phyloP scores from a whole-genome alignment of 2,888 invertebrate genomes.

The Xylota segnis region DNA sequence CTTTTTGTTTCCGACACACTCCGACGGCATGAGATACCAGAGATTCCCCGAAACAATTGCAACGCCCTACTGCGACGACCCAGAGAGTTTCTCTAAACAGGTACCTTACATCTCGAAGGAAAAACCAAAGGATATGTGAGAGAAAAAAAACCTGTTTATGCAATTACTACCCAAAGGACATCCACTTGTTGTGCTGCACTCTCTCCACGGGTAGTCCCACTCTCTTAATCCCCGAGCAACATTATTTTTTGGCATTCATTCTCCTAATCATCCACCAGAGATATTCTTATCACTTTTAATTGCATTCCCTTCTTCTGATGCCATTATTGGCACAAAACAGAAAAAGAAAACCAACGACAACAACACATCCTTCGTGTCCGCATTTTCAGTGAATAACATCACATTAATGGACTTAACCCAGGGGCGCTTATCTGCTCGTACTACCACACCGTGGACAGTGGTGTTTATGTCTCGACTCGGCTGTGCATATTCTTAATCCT shows the following conservation, averaged over 20 bases:
- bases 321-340: constrained; percentile 1
- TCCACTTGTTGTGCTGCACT: constrained; percentile 31
- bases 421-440: constrained; percentile 43
- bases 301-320: constrained; percentile 34
- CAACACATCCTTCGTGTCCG: not conserved
- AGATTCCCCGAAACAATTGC: constrained; percentile 17
- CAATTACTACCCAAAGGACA: constrained; percentile 31
- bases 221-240: constrained; percentile 43
- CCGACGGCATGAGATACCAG: not conserved
- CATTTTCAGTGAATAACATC: constrained; percentile 52
- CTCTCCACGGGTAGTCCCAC: constrained; percentile 34
- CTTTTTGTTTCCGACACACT: too few relatives aligned
- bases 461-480: constrained; percentile 13
- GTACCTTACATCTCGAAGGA: constrained; percentile 16
- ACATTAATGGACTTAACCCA: constrained; percentile 60
- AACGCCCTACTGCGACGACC: constrained; percentile 8
- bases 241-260: constrained; percentile 38
- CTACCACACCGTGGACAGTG: constrained; percentile 7
- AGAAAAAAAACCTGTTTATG: constrained; percentile 45
- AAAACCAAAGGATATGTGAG: not conserved
- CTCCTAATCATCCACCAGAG: constrained; percentile 26
- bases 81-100: constrained; percentile 23
- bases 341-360: not conserved
- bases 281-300: constrained; percentile 52
- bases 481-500: constrained; percentile 57